These are phyloP conservation scores for Melanostigma gelatinosum DNA, from an alignment of 2,113 vertebrate species.

Conservation along the genomic window DNA sequence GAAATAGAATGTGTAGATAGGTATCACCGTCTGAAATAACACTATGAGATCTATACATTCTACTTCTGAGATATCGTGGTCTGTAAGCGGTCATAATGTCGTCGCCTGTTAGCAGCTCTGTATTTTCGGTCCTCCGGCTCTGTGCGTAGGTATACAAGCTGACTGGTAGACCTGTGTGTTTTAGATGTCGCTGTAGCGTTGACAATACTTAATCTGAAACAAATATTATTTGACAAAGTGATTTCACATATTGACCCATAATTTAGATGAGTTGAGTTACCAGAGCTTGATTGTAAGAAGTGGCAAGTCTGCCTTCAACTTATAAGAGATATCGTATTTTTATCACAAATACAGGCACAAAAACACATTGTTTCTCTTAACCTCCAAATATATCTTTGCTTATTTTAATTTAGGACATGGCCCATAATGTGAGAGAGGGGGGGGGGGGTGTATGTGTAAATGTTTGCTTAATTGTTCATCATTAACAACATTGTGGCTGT, in stretches of 20 bases:
- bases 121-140: slow-evolving; percentile 57
- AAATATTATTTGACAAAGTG: slow-evolving; percentile 68
- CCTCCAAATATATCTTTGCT: slow-evolving; percentile 59
- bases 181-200: slow-evolving; percentile 72
- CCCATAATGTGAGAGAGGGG: slow-evolving; percentile 42
- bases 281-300: slow-evolving; percentile 56
- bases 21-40: slow-evolving; percentile 14
- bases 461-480: slow-evolving; percentile 25
- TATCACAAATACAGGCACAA: slow-evolving; percentile 52
- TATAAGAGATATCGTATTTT: slow-evolving; percentile 56
- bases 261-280: slow-evolving; percentile 47
- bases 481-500: slow-evolving; percentile 6
- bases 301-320: slow-evolving; percentile 47
- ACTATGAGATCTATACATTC: slow-evolving; percentile 50
- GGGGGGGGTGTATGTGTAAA: slow-evolving; percentile 11
- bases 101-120: slow-evolving; percentile 65
- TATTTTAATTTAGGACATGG: slow-evolving; percentile 29
- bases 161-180: slow-evolving; percentile 61
- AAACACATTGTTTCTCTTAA: slow-evolving; percentile 36
- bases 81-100: slow-evolving; percentile 50
- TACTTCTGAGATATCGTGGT: slow-evolving; percentile 42
- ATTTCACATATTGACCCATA: slow-evolving; percentile 48
- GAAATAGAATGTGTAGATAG: slow-evolving; percentile 62
- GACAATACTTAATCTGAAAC: slow-evolving; percentile 63
- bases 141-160: slow-evolving; percentile 61